phyloP scores from a whole-genome alignment of 1,140 invertebrate species.

The Phymastichus coffea region DNA sequence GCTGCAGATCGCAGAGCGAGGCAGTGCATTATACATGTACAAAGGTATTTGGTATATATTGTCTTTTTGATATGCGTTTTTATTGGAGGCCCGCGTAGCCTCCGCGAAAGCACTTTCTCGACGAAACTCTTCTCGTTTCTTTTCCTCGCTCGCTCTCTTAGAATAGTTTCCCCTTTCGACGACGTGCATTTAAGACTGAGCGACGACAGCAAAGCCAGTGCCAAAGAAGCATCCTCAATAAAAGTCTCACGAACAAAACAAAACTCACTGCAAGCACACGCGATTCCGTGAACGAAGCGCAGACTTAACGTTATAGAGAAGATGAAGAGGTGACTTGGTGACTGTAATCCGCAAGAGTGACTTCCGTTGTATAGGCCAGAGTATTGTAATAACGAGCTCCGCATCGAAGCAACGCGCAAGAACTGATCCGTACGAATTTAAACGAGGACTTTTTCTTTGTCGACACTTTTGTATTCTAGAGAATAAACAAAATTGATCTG shows the following conservation, averaged over 20 bases:
- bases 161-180: no score
- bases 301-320: conserved; percentile 4
- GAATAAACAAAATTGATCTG: conserved; percentile 27
- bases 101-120: no score
- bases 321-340: background rate
- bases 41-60: conserved; percentile 24
- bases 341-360: no score
- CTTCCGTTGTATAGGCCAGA: conserved; percentile 3
- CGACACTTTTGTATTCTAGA: conserved; percentile 29
- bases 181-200: no score
- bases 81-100: background rate
- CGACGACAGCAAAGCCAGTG: conserved; percentile 21
- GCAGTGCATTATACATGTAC: conserved; percentile 20
- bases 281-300: background rate
- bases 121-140: no score
- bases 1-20: background rate
- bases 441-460: conserved; percentile 19
- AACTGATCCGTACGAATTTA: conserved; percentile 27
- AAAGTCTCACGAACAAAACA: conserved; percentile 10
- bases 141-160: no score
- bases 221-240: conserved; percentile 16
- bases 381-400: conserved; percentile 1
- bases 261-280: background rate
- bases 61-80: conserved; percentile 27
- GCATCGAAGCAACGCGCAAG: conserved; percentile 2